These are phyloP conservation scores for Halichoerus grypus DNA, from an alignment of 2,113 vertebrate species.

Conservation along the genomic window DNA sequence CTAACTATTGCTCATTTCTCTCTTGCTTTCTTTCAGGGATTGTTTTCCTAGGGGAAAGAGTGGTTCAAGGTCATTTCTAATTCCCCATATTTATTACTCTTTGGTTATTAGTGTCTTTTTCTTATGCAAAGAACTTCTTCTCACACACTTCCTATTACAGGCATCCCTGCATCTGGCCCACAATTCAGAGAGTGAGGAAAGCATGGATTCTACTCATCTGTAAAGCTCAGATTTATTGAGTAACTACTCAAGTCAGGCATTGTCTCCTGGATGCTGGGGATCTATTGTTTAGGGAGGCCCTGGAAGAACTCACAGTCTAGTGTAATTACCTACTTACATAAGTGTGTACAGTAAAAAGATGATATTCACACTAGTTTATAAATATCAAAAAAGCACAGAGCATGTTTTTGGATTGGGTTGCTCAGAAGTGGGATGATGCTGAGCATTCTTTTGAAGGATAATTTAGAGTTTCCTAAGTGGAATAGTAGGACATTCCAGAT, in stretches of 20 bases:
- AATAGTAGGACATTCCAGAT: background rate
- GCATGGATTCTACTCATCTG: background rate
- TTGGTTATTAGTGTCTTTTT: background rate
- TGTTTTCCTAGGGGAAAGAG: conserved; percentile 3
- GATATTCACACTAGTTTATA: background rate
- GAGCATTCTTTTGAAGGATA: background rate
- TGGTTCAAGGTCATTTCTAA: conserved; percentile 42
- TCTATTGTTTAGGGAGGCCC: background rate
- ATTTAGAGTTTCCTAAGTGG: background rate
- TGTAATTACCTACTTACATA: background rate
- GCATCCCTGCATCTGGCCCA: background rate
- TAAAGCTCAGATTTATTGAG: background rate
- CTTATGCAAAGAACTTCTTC: background rate
- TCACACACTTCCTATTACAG: background rate
- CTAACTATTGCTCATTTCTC: background rate
- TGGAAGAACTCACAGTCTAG: background rate
- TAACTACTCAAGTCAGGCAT: background rate
- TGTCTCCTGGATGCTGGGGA: background rate
- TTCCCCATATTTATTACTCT: background rate
- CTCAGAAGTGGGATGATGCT: background rate
- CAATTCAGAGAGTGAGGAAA: background rate
- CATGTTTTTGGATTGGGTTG: background rate
- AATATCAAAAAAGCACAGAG: background rate
- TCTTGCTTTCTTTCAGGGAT: background rate
- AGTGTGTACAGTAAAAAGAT: background rate